Evolutionary conservation across 92 coral and sea anemone genomes (phyloP).

Genomic region (Galaxea fascicularis): DNA sequence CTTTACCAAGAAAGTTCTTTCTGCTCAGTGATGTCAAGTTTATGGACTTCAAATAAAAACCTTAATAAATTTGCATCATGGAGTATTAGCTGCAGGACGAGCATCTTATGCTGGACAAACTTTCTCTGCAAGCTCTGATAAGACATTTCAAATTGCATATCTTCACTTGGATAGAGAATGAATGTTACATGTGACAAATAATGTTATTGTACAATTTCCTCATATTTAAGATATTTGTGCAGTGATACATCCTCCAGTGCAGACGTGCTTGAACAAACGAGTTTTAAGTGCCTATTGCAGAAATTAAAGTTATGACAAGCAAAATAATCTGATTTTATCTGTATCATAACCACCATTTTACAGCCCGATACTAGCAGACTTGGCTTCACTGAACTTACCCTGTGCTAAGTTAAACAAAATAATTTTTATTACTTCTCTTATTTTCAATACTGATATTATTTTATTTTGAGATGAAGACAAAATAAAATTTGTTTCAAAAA

Average conservation of each 20-base stretch:
- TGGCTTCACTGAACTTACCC: no score
- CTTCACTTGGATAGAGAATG: not conserved
- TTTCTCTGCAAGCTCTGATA: not conserved
- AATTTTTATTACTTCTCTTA: not conserved
- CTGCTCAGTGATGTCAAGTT: constrained; percentile 91
- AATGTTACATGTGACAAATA: not conserved
- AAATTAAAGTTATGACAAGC: no score
- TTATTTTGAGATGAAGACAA: not conserved
- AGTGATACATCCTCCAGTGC: not conserved
- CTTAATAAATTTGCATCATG: not conserved
- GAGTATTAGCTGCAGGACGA: not conserved
- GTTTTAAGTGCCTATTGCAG: no score
- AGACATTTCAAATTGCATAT: not conserved
- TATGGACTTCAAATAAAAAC: constrained; percentile 94
- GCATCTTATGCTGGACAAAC: not conserved
- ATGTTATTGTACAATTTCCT: not conserved
- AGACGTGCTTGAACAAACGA: no score
- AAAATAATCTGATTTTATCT: no score
- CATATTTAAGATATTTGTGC: not conserved
- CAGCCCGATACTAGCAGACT: no score
- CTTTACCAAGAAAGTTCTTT: constrained; percentile 91
- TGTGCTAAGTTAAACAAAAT: no score
- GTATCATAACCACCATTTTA: no score
- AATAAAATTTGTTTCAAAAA: not conserved
- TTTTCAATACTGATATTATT: not conserved